Evolutionary conservation across 2,113 vertebrate genomes (phyloP).

Genomic region (Natator depressus): DNA sequence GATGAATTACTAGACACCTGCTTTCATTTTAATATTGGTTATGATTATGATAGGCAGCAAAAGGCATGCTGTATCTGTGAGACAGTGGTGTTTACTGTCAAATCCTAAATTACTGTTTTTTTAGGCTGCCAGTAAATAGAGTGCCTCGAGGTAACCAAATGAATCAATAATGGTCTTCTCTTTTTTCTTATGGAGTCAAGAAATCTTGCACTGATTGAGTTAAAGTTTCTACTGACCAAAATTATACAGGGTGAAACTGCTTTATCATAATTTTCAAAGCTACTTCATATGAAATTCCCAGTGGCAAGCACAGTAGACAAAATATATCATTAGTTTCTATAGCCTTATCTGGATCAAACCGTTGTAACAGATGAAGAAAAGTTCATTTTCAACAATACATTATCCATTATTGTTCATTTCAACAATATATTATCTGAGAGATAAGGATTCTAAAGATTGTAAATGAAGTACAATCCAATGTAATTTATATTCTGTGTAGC

Average conservation of each 20-base stretch:
- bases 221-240: not conserved
- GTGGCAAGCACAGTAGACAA: not conserved
- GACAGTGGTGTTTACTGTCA: not conserved
- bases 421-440: not conserved
- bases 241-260: fast-evolving
- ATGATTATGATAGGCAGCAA: not conserved
- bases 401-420: not conserved
- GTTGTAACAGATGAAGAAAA: fast-evolving
- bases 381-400: not conserved
- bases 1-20: not conserved
- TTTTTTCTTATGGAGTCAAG: not conserved
- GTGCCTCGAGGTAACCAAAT: slow-evolving; percentile 4
- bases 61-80: not conserved
- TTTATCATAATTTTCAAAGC: not conserved
- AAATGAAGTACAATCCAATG: not conserved
- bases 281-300: not conserved
- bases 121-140: not conserved
- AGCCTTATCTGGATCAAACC: not conserved
- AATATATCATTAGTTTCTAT: not conserved
- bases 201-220: not conserved
- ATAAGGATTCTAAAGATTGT: not conserved
- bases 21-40: not conserved
- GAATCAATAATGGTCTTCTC: not conserved
- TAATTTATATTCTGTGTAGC: not conserved
- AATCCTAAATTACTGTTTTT: slow-evolving; percentile 12